Evolutionary conservation across 2,113 vertebrate species (phyloP).

Genomic region (Chiloscyllium plagiosum): DNA sequence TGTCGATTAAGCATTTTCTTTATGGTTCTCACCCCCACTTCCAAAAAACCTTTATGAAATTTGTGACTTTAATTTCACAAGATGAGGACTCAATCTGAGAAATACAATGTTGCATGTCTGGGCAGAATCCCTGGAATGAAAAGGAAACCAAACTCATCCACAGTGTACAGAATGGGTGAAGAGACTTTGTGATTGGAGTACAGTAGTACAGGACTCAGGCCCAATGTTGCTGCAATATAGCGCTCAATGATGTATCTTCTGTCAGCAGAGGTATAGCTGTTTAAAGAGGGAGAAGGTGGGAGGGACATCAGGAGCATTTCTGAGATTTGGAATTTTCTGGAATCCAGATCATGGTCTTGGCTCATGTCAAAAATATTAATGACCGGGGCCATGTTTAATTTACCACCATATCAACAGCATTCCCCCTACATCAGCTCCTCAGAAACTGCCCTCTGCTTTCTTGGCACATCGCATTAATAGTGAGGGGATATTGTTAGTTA

Average conservation of each 20-base stretch:
- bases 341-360: too few species aligned
- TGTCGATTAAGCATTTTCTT: not conserved
- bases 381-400: not conserved
- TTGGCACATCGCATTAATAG: not conserved
- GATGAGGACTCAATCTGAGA: not conserved
- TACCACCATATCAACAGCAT: not conserved
- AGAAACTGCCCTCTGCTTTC: not conserved
- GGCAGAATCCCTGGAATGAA: not conserved
- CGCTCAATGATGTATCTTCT: not conserved
- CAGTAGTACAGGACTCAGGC: not conserved
- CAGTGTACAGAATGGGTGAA: not conserved
- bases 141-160: not conserved
- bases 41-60: not conserved
- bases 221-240: not conserved
- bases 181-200: not conserved
- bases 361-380: not conserved
- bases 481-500: not conserved
- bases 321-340: not conserved
- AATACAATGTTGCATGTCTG: not conserved
- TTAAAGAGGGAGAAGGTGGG: not conserved
- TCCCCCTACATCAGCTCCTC: not conserved
- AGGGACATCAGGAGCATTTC: not conserved
- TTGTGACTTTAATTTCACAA: not conserved
- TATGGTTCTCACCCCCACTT: not conserved
- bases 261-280: not conserved